These are phyloP conservation scores for Girardia tigrina DNA, from an alignment of 2,888 invertebrate species.

Conservation along the genomic window DNA sequence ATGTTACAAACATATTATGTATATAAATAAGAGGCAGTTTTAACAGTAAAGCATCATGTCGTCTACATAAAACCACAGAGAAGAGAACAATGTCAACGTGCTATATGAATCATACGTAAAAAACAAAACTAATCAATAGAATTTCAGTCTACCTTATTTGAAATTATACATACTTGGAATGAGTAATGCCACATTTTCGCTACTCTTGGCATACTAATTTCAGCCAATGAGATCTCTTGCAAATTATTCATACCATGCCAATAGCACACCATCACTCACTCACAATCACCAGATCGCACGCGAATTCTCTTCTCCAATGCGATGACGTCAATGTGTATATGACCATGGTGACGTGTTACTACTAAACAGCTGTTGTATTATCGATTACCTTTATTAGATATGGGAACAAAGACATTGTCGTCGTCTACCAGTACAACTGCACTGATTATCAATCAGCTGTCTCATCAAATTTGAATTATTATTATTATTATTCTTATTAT, in stretches of 20 bases:
- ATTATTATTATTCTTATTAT: no score
- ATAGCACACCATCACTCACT: neutral
- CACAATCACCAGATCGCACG: neutral
- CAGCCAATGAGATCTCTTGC: neutral
- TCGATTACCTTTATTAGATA: slow-evolving; percentile 20
- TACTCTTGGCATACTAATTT: slow-evolving; percentile 12
- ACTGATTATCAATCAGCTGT: slow-evolving; percentile 12
- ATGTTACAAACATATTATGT: no score
- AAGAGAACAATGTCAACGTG: slow-evolving; percentile 23
- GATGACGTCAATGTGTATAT: slow-evolving; percentile 18
- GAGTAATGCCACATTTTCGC: slow-evolving; percentile 23
- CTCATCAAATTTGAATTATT: no score
- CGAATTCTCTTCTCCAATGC: neutral
- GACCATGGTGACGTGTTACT: slow-evolving; percentile 16
- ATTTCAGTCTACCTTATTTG: neutral
- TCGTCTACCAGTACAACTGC: neutral
- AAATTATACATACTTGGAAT: slow-evolving; percentile 20
- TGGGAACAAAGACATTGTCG: slow-evolving; percentile 15
- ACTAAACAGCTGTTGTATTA: slow-evolving; percentile 23
- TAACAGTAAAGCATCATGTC: no score
- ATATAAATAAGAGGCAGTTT: no score
- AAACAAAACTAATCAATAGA: neutral
- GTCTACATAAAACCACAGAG: no score
- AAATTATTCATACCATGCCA: neutral
- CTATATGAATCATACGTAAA: slow-evolving; percentile 18